These are phyloP conservation scores for Synergus japonicus DNA, from an alignment of 2,888 invertebrate species.

Conservation along the genomic window DNA sequence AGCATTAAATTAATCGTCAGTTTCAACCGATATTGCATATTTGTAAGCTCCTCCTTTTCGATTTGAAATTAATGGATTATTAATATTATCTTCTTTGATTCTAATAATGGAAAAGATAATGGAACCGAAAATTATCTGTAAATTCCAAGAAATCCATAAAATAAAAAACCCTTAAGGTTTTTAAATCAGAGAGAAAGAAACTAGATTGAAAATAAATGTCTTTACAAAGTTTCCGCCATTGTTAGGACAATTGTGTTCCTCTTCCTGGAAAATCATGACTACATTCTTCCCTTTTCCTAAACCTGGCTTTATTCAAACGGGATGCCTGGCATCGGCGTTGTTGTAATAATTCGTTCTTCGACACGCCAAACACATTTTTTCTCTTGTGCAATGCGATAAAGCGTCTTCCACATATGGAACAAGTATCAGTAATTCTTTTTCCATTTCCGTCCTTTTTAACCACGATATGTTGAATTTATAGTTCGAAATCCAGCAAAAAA, in stretches of 20 bases:
- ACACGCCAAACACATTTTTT: background rate
- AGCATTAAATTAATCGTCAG: background rate
- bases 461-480: background rate
- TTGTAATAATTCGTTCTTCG: background rate
- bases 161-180: background rate
- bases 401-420: background rate
- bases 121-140: background rate
- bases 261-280: background rate
- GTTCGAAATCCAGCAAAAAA: background rate
- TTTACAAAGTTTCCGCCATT: background rate
- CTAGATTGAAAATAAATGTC: background rate
- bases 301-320: background rate
- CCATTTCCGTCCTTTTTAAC: background rate
- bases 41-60: background rate
- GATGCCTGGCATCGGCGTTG: background rate
- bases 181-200: background rate
- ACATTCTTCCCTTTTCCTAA: background rate
- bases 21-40: background rate
- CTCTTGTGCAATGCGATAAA: background rate
- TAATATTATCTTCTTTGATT: no score
- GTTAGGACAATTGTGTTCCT: background rate
- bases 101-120: background rate
- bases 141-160: background rate
- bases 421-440: background rate
- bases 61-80: background rate